Base-by-base conservation (phyloP, 2,113 vertebrate genomes). In the Poeciliopsis retropinna region DNA sequence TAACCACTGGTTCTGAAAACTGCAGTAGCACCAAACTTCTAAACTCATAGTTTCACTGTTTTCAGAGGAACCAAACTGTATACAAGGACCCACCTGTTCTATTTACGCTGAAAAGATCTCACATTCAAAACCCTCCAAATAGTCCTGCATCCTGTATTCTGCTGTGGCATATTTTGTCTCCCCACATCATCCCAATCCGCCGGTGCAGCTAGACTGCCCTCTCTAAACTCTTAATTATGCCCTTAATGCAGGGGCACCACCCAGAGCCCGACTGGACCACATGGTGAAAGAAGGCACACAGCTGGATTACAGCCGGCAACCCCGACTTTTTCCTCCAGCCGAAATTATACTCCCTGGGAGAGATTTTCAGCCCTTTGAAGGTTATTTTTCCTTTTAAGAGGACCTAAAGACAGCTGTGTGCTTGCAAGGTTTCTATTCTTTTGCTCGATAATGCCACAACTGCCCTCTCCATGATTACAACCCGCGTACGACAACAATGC, bases 191-290 rank as follows among this genome's bases (percentile, higher is more conserved):
- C 34, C 64, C 57, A 73, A 75, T 72, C 76, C 74, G 73, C 70
- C 15, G 0, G 44, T 79, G 79, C 82, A 74, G 69, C 72, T 60
- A 75, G 60, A 68, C 78, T 67, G 67, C 34, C 64, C 37, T 72
- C 41, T 75, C 54, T 65, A 84, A 86, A 85, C 86, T 73, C 67
- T 63, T 85, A 67, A 87, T 93, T 91, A 89, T 86, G 64, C 61
- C 64, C 10, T 61, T 83, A 65, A 85, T 85, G 75, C 73, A 68
- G 44, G 60, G 86, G 87, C 73, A 65, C 83, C 81, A 82, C 88
- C 85, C 73, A 73, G 69, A 70, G 79, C 65, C 67, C 44, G 69
- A 65, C 31, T 68, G 77, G 72, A 67, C 70, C 75, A 82, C 81
- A 81, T 77, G 80, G 69, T 62, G 82, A 71, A 73, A 41, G 66